phyloP scores from a whole-genome alignment of 2,797 vertebrate species.

The Poeciliopsis gracilis region DNA sequence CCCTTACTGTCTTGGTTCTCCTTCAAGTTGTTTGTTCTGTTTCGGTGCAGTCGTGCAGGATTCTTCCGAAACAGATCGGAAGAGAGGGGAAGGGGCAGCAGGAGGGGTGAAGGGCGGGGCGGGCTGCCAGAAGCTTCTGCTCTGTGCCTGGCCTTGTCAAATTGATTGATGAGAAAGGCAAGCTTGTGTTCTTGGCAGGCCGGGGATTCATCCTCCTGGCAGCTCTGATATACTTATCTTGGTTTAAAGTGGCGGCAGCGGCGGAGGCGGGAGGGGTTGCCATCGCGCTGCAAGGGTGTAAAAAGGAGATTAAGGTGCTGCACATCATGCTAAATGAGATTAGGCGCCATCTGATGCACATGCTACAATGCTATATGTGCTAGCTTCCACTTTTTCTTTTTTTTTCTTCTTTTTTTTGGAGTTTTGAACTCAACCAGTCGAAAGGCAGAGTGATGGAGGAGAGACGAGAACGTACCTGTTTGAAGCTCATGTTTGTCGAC shows the following conservation, averaged over 20 bases:
- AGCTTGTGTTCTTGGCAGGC: slow-evolving; percentile 74
- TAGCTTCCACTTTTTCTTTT: neutral
- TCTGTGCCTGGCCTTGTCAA: slow-evolving; percentile 74
- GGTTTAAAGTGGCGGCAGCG: slow-evolving; percentile 60
- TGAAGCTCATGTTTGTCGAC: slow-evolving; percentile 28
- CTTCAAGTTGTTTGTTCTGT: slow-evolving; percentile 30
- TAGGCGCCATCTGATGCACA: slow-evolving; percentile 39
- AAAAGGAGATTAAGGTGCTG: slow-evolving; percentile 70
- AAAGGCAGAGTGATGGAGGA: slow-evolving; percentile 7
- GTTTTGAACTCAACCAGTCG: neutral
- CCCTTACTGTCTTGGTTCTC: slow-evolving; percentile 24
- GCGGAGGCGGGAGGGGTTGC: slow-evolving; percentile 45
- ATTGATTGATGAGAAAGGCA: slow-evolving; percentile 81
- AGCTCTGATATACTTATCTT: slow-evolving; percentile 74
- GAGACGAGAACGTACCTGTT: slow-evolving; percentile 19
- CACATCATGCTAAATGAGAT: slow-evolving; percentile 66
- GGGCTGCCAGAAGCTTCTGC: slow-evolving; percentile 58
- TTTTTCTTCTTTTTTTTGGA: neutral
- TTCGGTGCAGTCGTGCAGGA: slow-evolving; percentile 25
- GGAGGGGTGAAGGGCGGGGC: slow-evolving; percentile 45
- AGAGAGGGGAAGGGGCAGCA: slow-evolving; percentile 13
- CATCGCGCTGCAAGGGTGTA: slow-evolving; percentile 65
- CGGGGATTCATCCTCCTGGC: slow-evolving; percentile 72
- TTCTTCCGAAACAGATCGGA: slow-evolving; percentile 48
- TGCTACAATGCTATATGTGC: slow-evolving; percentile 40